phyloP scores from a whole-genome alignment of 2,113 vertebrate species.

The Ploceus nigricollis region DNA sequence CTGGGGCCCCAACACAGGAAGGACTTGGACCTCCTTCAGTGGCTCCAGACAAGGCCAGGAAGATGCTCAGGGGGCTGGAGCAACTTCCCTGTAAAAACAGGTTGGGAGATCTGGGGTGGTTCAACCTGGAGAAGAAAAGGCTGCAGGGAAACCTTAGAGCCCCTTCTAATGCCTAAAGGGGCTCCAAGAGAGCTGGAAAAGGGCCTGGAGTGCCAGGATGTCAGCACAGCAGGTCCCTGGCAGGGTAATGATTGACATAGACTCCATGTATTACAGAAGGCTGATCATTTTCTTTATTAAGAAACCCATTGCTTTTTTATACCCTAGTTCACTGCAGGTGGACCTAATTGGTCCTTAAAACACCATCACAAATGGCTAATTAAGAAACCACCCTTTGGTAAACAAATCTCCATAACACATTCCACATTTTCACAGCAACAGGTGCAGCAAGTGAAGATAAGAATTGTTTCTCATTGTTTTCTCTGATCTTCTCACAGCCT shows the following conservation, averaged over 20 bases:
- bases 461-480: neutral
- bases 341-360: neutral
- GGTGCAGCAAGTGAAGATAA: neutral
- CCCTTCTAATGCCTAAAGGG: neutral
- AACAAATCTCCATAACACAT: neutral
- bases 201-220: neutral
- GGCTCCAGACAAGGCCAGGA: rapidly evolving
- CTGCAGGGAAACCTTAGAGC: neutral
- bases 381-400: neutral
- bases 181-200: neutral
- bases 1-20: neutral
- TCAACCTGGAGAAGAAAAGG: neutral
- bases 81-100: rapidly evolving
- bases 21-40: neutral
- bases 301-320: neutral
- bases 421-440: neutral
- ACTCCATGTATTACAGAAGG: neutral
- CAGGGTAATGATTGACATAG: neutral
- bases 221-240: neutral
- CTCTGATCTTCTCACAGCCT: neutral
- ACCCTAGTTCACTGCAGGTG: neutral
- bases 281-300: neutral
- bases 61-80: neutral
- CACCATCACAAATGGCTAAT: neutral
- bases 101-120: neutral